Evolutionary conservation across 2,797 vertebrate species (phyloP), one percentile per base, ranked within the genome.

Genomic region (Moxostoma hubbsi): DNA sequence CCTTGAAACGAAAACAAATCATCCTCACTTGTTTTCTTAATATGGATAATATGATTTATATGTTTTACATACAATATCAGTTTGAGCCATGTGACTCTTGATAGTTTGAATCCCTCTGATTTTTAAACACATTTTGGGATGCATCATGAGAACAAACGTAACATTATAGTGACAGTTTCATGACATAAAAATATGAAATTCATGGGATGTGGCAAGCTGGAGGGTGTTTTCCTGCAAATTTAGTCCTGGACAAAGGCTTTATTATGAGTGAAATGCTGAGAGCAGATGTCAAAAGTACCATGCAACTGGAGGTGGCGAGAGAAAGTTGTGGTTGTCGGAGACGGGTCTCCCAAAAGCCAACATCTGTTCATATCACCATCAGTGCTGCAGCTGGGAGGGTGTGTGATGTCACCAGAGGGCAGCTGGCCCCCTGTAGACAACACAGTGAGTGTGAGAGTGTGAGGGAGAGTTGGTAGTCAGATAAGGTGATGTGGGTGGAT

Each of bases 211-310:
- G 80, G 69, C 66, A 81, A 49, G 65, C 65, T 65, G 62, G 69
- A 81, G 59, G 79, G 69, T 53, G 71, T 66, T 82, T 85, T 82
- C 69, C 83, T 77, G 77, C 83, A 77, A 70, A 79, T 84, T 63
- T 62, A 64, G 73, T 59, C 73, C 80, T 81, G 78, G 74, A 62
- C n/a, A 59, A 43, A 72, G 47, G 73, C 77, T 79, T 85, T 85
- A 82, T 83, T 82, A 79, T 65, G 71, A 80, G 80, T 71, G 59
- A 76, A 79, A 71, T 78, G 79, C 80, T 84, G 81, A 86, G 69
- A 89, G 85, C 89, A 89, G 87, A 88, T 90, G 89, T 87, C 88
- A 84, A 77, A 76, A 80, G 78, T 73, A 55, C 78, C 15, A 47
- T 81, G 82, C 68, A 78, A 81, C 79, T 81, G 81, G 76, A 79